Percentiles rank a stretch among this genome's conserved stretches.
Conservation (phyloP, 1,140 invertebrate species). For the Xylocopa sonorina region DNA sequence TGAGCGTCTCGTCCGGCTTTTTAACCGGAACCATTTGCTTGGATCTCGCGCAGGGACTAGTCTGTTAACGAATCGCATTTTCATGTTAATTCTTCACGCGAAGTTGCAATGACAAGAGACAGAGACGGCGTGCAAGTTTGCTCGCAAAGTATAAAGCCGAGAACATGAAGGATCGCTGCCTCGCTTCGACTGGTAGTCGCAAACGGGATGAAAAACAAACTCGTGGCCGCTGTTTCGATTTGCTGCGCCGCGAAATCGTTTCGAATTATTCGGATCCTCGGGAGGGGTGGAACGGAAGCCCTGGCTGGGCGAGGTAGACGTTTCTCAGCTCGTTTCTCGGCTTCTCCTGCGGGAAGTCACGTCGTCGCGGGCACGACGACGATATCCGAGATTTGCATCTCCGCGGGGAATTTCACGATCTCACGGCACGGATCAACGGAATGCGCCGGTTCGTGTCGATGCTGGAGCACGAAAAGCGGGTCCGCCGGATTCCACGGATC, state of each 20-base stretch:
- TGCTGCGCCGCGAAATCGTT: not conserved
- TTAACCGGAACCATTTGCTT: not conserved
- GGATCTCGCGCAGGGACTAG: not conserved
- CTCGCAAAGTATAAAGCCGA: no score
- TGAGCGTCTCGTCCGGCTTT: not conserved
- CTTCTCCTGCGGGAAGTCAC: not conserved
- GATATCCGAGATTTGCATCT: slow-evolving; percentile 39
- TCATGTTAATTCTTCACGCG: not conserved
- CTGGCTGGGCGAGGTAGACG: not conserved
- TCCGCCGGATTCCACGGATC: slow-evolving; percentile 14
- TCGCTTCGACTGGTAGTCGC: not conserved
- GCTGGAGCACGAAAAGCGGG: not conserved
- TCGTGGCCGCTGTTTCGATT: not conserved
- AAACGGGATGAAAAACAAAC: not conserved
- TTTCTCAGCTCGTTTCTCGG: not conserved
- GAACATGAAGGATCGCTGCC: not conserved
- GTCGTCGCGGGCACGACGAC: slow-evolving; percentile 17
- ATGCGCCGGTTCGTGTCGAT: slow-evolving; percentile 13
- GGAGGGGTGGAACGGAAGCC: no score
- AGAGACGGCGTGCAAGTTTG: not conserved
- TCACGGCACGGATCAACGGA: slow-evolving; percentile 30
- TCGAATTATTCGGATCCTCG: not conserved
- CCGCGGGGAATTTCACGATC: slow-evolving; percentile 35
- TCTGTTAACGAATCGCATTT: not conserved
- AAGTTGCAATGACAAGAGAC: not conserved